Evolutionary conservation across 2,888 invertebrate genomes (phyloP).

Genomic region (Phortica okadai): DNA sequence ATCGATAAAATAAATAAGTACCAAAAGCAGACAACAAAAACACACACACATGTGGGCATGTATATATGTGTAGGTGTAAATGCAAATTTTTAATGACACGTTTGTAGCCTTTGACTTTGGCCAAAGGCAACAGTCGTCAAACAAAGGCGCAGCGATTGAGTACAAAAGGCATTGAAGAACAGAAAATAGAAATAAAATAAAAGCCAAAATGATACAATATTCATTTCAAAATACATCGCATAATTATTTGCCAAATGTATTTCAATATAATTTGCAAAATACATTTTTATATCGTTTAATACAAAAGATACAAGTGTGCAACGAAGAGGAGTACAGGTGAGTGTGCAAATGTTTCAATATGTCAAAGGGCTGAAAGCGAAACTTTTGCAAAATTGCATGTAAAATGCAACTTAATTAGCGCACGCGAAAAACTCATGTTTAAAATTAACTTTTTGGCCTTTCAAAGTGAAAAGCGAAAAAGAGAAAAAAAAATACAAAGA

Average conservation of each 20-base stretch:
- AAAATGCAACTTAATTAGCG: conserved; percentile 35
- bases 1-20: conserved; percentile 64
- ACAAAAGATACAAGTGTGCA: conserved; percentile 63
- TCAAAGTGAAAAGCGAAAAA: conserved; percentile 23
- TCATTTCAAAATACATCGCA: background rate
- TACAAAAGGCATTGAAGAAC: background rate
- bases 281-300: conserved; percentile 61
- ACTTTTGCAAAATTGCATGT: conserved; percentile 24
- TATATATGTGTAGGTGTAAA: background rate
- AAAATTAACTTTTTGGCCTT: conserved; percentile 48
- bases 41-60: background rate
- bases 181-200: background rate
- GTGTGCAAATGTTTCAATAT: conserved; percentile 38
- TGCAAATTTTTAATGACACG: background rate
- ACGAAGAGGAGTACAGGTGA: conserved; percentile 59
- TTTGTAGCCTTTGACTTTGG: background rate
- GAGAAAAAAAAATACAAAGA: background rate
- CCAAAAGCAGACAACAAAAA: background rate
- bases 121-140: background rate
- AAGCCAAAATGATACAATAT: background rate
- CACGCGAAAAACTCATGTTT: conserved; percentile 41
- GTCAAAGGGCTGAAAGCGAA: conserved; percentile 11
- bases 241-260: conserved; percentile 59
- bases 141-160: background rate
- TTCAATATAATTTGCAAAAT: conserved; percentile 51